Evolutionary conservation across 2,113 vertebrate species (phyloP), one percentile per base, ranked within the genome.

Genomic region (Australoheros scitulus): DNA sequence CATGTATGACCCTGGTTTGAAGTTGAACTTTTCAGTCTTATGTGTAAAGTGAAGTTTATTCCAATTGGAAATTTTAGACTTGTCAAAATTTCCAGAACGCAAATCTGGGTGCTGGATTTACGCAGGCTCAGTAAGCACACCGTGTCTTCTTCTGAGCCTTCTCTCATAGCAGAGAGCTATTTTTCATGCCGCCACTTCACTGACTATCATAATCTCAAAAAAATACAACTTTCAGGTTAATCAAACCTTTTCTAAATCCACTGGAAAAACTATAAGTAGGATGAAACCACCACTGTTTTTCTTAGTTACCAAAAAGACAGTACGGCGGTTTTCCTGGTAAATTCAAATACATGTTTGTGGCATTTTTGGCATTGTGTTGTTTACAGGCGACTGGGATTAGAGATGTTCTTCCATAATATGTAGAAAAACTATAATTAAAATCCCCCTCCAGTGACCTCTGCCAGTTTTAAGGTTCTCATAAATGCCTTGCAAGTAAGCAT

Each of bases 51-150:
- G 26, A 85, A 83, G 86, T 83, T 64, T 60, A 79, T 83, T 87
- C 77, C 81, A 88, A 87, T 80, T 65, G 79, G 82, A 61, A 86
- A 63, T 84, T 82, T 81, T 64, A 11, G 74, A 43, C 7, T 56
- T 86, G 83, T 72, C 13, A 36, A 84, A 79, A 76, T n/a, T 58
- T 81, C 72, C 79, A 64, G 50, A 61, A 47, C 70, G 74, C 36
- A 92, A 90, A 93, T 90, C 90, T 93, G 92, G 84, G 43, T 9
- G 11, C 3, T 2, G 43, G 65, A 81, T 90, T 88, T 85, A 75
- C 88, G 65, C 86, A 91, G 85, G 88, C 91, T 86, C 61, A 55
- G 76, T 50, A 29, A 88, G 52, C 56, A 60, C 77, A 72, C 59
- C 82, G 57, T 68, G 3, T 56, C 86, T 57, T 47, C 77, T 24